Evolutionary conservation across 2,797 vertebrate species (phyloP).

Genomic region (Acestrorhynchus altus): DNA sequence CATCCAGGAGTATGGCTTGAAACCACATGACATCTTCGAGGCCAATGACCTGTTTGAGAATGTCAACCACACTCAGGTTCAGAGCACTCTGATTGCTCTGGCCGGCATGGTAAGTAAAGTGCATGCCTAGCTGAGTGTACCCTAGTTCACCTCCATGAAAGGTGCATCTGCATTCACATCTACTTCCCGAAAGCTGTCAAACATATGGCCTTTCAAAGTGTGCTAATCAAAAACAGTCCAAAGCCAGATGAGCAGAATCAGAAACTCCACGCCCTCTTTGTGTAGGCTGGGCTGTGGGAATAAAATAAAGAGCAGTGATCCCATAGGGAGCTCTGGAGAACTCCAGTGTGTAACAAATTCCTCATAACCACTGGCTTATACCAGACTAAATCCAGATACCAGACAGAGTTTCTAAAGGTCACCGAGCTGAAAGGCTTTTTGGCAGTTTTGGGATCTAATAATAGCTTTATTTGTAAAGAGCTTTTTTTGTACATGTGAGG

Average conservation of each 20-base stretch:
- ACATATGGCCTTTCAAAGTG: not conserved
- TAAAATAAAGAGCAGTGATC: constrained; percentile 21
- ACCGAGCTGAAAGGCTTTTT: not conserved
- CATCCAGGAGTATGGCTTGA: constrained; percentile 90
- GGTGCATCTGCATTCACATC: not conserved
- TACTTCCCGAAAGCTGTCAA: constrained; percentile 12
- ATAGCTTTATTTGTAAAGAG: constrained; percentile 14
- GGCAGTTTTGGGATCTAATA: constrained; percentile 11
- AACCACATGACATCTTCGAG: constrained; percentile 91
- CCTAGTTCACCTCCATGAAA: not conserved
- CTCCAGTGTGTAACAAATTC: constrained; percentile 14
- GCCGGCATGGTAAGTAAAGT: constrained; percentile 87
- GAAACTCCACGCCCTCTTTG: not conserved
- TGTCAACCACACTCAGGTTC: constrained; percentile 93
- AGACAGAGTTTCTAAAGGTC: not conserved
- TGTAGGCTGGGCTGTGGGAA: constrained; percentile 23
- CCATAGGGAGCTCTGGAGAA: constrained; percentile 5
- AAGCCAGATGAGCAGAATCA: constrained; percentile 11
- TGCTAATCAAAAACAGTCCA: constrained; percentile 12
- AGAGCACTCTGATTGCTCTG: constrained; percentile 89
- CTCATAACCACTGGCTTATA: not conserved
- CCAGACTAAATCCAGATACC: constrained; percentile 15
- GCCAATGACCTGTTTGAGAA: constrained; percentile 98
- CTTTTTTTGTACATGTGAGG: constrained; percentile 1
- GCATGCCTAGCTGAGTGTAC: not conserved